These are phyloP conservation scores for Liopterus haemorrhoidalis DNA, from an alignment of 2,888 invertebrate genomes.

Conservation along the genomic window DNA sequence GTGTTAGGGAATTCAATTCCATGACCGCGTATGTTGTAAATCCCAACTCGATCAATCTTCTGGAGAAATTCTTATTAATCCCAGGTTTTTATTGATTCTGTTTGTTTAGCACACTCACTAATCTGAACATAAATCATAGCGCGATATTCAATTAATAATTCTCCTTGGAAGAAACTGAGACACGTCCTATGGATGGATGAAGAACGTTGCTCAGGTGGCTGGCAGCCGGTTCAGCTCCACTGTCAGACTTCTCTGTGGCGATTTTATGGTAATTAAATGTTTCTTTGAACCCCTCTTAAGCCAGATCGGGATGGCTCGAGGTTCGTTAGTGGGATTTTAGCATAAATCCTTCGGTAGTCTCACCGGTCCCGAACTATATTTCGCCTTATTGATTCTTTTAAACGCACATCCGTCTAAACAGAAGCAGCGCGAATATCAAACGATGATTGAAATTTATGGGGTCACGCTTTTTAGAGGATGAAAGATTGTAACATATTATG, in stretches of 20 bases:
- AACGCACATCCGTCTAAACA: too few species aligned
- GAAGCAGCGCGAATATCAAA: slow-evolving; percentile 18
- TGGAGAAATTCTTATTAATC: slow-evolving; percentile 20
- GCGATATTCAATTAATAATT: slow-evolving; percentile 13
- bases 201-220: slow-evolving; percentile 16
- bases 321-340: too few species aligned
- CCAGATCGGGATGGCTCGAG: too few species aligned
- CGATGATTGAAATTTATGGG: slow-evolving; percentile 23
- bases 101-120: slow-evolving; percentile 8
- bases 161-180: neutral
- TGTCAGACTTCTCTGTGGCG: too few species aligned
- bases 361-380: too few species aligned
- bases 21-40: slow-evolving; percentile 12
- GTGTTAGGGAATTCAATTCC: slow-evolving; percentile 16
- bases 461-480: slow-evolving; percentile 17
- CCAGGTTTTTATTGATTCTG: slow-evolving; percentile 18
- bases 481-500: slow-evolving; percentile 18
- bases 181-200: neutral
- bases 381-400: too few species aligned
- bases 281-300: slow-evolving; percentile 39
- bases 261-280: slow-evolving; percentile 45
- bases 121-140: slow-evolving; percentile 15
- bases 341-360: too few species aligned
- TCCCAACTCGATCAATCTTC: slow-evolving; percentile 19
- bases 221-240: slow-evolving; percentile 30